A percentile compares a stretch with the other conserved stretches of the same genome.
Conservation (phyloP, 2,113 vertebrate genomes). For the Cranoglanis bouderius region DNA sequence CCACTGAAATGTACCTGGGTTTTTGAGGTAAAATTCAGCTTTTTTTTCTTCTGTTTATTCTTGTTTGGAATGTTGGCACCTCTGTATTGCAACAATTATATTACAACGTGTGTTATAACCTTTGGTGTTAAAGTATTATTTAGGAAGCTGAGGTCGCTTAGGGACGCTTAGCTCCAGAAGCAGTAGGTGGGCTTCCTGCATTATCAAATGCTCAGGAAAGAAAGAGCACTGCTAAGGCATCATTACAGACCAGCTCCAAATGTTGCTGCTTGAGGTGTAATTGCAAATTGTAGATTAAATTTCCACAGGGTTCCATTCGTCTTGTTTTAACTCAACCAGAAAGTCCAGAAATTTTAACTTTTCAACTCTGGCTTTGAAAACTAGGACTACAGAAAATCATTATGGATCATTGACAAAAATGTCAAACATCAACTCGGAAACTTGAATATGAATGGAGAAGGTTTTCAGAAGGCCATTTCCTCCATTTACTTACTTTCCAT, state of each 20-base stretch:
- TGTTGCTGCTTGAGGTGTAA: not conserved
- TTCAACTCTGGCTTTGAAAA: not conserved
- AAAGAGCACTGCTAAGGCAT: not conserved
- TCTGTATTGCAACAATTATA: not conserved
- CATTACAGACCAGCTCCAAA: not conserved
- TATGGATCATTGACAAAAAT: not conserved
- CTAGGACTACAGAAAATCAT: not conserved
- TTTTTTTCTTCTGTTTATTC: not conserved
- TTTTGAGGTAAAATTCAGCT: not conserved
- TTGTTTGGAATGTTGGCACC: not conserved
- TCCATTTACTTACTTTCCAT: slow-evolving; percentile 39
- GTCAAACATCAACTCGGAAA: slow-evolving; percentile 7
- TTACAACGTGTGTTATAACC: not conserved
- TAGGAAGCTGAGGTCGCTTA: not conserved
- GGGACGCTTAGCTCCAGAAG: slow-evolving; percentile 13
- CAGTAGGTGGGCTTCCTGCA: slow-evolving; percentile 13
- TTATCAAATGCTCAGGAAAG: slow-evolving; percentile 26
- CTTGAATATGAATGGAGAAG: not conserved
- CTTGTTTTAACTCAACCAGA: not conserved
- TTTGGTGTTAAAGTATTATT: not conserved
- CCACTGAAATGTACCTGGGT: not conserved
- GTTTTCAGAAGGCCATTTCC: slow-evolving; percentile 42
- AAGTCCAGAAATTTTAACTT: not conserved
- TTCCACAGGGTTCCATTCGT: not conserved
- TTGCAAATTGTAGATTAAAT: not conserved